phyloP scores from a whole-genome alignment of 1,140 invertebrate species.

The Drosophila insularis region DNA sequence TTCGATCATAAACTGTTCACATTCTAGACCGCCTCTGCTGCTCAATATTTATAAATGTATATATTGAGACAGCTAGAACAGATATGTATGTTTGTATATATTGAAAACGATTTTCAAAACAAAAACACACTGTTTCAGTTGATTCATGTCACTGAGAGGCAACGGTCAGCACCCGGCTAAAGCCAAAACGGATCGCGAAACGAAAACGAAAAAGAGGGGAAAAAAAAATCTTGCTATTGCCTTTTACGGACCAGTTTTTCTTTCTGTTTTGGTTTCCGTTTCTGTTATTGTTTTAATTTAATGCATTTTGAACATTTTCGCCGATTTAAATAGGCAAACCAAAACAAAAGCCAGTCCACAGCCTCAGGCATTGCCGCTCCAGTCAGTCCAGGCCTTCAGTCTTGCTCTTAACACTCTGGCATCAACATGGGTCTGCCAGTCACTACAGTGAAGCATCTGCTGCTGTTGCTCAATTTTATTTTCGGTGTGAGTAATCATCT shows the following conservation, averaged over 20 bases:
- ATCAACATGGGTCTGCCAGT: constrained; percentile 65
- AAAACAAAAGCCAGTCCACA: constrained; percentile 6
- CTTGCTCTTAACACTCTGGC: background rate
- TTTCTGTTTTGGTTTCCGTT: constrained; percentile 3
- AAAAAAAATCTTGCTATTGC: constrained; percentile 51
- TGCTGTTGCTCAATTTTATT: constrained; percentile 73
- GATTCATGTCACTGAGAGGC: constrained; percentile 54
- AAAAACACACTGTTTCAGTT: constrained; percentile 66
- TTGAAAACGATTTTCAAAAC: constrained; percentile 42
- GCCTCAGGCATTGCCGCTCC: constrained; percentile 24
- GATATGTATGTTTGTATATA: constrained; percentile 15
- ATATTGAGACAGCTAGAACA: constrained; percentile 21
- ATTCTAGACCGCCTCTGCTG: background rate
- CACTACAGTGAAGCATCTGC: constrained; percentile 75
- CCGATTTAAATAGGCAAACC: constrained; percentile 25
- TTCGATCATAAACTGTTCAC: background rate
- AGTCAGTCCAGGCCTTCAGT: constrained; percentile 18
- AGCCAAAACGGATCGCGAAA: constrained; percentile 15
- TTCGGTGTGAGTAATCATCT: constrained; percentile 64
- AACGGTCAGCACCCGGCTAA: constrained; percentile 50
- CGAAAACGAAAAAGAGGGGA: constrained; percentile 15
- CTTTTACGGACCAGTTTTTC: constrained; percentile 51
- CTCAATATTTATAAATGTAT: constrained; percentile 34
- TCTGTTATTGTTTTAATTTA: constrained; percentile 25
- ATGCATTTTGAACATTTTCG: constrained; percentile 44